These are phyloP conservation scores for Stercorarius parasiticus DNA, from an alignment of 2,113 vertebrate genomes.

Conservation along the genomic window DNA sequence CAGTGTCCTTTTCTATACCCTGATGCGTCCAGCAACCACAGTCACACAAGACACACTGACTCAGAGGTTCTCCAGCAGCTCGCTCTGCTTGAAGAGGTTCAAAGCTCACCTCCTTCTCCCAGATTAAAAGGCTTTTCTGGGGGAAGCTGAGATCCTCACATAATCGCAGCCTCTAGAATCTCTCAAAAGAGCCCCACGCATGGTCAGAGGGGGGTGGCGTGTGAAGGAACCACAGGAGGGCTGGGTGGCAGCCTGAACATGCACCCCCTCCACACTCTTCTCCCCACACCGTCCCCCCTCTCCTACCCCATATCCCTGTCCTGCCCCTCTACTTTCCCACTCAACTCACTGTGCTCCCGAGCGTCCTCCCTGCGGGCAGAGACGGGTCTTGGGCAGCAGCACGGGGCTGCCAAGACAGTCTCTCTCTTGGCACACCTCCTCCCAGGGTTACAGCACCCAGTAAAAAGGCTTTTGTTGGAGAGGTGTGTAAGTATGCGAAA, in stretches of 20 bases:
- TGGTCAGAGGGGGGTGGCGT: accelerated
- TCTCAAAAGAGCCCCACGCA: background rate
- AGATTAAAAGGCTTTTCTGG: background rate
- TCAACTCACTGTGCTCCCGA: background rate
- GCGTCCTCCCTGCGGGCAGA: background rate
- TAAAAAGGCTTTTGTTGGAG: accelerated
- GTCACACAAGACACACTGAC: background rate
- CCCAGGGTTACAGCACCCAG: background rate
- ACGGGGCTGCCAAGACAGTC: background rate
- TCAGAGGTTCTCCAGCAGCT: background rate
- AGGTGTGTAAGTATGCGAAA: accelerated
- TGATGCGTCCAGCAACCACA: accelerated
- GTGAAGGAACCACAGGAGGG: background rate
- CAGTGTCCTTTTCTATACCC: background rate
- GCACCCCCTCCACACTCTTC: background rate
- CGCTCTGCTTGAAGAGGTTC: background rate
- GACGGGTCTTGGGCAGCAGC: background rate
- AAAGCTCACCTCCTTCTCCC: background rate
- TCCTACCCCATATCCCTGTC: accelerated
- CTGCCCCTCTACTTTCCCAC: background rate
- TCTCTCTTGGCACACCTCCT: background rate
- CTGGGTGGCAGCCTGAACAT: background rate
- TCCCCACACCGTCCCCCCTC: accelerated
- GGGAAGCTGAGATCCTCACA: background rate
- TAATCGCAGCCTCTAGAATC: background rate